Evolutionary conservation across 2,888 invertebrate species (phyloP).

Genomic region (Digitonthophagus gazella): DNA sequence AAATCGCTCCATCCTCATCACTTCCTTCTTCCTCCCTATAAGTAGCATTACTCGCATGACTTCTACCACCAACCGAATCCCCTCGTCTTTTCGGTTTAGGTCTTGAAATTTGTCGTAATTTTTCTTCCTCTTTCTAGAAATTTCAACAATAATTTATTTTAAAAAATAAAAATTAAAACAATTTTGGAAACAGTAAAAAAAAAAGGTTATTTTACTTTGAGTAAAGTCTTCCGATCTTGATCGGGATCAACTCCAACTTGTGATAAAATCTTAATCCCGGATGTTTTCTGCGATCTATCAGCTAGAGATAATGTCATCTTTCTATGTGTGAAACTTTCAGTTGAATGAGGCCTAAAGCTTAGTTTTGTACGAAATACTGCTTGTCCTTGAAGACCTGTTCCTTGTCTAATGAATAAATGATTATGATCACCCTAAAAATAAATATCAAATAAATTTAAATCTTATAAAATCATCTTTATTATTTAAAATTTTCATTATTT

Average conservation of each 20-base stretch:
- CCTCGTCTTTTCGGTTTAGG: slow-evolving; percentile 56
- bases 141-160: slow-evolving; percentile 18
- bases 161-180: slow-evolving; percentile 19
- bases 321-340: slow-evolving; percentile 97
- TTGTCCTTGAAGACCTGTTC: slow-evolving; percentile 96
- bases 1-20: slow-evolving; percentile 92
- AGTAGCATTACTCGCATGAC: slow-evolving; percentile 49
- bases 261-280: slow-evolving; percentile 93
- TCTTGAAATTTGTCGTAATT: slow-evolving; percentile 80
- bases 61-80: slow-evolving; percentile 44
- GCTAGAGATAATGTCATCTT: slow-evolving; percentile 98
- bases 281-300: slow-evolving; percentile 89
- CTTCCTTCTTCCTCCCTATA: slow-evolving; percentile 78
- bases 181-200: slow-evolving; percentile 18
- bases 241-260: slow-evolving; percentile 95
- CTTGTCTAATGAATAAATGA: slow-evolving; percentile 96
- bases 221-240: slow-evolving; percentile 83
- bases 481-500: neutral
- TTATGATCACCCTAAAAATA: slow-evolving; percentile 84
- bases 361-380: slow-evolving; percentile 95
- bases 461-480: neutral
- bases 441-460: slow-evolving; percentile 11
- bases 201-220: slow-evolving; percentile 63
- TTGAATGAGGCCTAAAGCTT: slow-evolving; percentile 97
- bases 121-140: slow-evolving; percentile 90